Base-by-base conservation (phyloP, 2,797 vertebrate species). In the Adrianichthys oophorus region DNA sequence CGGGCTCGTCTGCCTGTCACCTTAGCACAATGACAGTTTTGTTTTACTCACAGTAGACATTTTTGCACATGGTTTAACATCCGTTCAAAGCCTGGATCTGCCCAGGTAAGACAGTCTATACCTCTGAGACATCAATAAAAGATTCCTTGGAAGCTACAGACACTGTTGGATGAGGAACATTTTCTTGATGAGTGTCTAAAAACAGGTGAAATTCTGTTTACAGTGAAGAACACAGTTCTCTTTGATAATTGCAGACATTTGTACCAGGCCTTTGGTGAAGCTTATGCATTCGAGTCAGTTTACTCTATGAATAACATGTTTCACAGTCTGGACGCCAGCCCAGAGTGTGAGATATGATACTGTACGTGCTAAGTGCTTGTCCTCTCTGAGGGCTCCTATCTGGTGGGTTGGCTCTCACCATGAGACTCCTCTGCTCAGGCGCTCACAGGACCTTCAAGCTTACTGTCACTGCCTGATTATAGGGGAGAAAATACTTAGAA, bases 21-120 rank as follows among this genome's bases (percentile, higher is more conserved):
- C 92, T 92, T 91, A 45, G 89, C 80, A 89, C 66, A 92, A 90
- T 66, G 59, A 92, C 72, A 92, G 71, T 83, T 78, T 80, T 72
- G 53, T 82, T 85, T 74, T 69, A 87, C 53, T 78, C 24, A 70
- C 48, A 46, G 56, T 1, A 23, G 19, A 46, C 15, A 1, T 17
- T 16, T 48, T 23, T 42, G 7, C 37, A 41, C 56, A 68, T 18
- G n/a, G 52, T 12, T 6, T 21, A 15, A 24, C 37, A n/a, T 56
- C 40, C 12, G 17, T 8, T 19, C 15, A n/a, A 23, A 41, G 15
- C n/a, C n/a, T 14, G 54, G 15, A n/a, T 12, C 7, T 41, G 4
- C 14, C 18, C 10, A 12, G 4, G 8, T 49, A 5, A n/a, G 26
- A 56, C 1, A 4, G 43, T 24, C 1, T 48, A 14, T 10, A 14